A percentile compares a stretch with the other conserved stretches of the same genome.
Evolutionary conservation across 1,140 invertebrate species (phyloP).

Genomic region (Cheumatopsyche charites): DNA sequence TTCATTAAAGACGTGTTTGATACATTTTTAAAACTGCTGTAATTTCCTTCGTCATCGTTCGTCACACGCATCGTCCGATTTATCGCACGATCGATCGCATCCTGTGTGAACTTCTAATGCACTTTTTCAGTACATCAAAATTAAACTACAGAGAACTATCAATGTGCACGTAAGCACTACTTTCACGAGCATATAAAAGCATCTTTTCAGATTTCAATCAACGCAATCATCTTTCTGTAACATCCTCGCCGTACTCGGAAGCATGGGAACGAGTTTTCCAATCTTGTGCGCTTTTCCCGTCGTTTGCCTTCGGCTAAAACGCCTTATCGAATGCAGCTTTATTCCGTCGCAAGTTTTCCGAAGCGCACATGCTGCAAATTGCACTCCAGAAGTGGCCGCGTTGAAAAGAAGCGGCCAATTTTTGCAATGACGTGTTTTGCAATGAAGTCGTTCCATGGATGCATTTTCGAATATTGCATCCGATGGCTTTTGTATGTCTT

Average conservation of each 20-base stretch:
- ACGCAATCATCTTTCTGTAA: conserved; percentile 39
- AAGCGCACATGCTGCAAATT: conserved; percentile 15
- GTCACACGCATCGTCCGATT: too few species aligned
- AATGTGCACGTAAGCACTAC: too few species aligned
- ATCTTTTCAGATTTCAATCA: conserved; percentile 34
- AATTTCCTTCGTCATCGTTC: too few species aligned
- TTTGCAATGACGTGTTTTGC: background rate
- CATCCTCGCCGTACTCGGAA: background rate
- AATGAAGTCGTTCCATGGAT: background rate
- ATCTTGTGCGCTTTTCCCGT: background rate
- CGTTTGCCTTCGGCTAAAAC: background rate
- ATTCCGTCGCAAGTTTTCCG: conserved; percentile 14
- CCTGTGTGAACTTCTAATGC: too few species aligned
- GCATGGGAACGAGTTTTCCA: background rate
- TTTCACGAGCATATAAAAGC: too few species aligned
- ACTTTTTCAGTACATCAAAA: too few species aligned
- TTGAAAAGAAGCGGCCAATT: too few species aligned
- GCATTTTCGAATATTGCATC: conserved; percentile 2
- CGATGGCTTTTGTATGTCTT: background rate
- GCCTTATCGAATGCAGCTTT: conserved; percentile 1
- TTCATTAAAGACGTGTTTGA: too few species aligned
- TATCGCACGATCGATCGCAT: too few species aligned
- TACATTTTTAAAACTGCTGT: too few species aligned
- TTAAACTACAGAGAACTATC: too few species aligned
- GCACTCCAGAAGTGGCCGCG: background rate